Conservation (phyloP, 2,888 invertebrate genomes). For the Microctonus aethiopoides region DNA sequence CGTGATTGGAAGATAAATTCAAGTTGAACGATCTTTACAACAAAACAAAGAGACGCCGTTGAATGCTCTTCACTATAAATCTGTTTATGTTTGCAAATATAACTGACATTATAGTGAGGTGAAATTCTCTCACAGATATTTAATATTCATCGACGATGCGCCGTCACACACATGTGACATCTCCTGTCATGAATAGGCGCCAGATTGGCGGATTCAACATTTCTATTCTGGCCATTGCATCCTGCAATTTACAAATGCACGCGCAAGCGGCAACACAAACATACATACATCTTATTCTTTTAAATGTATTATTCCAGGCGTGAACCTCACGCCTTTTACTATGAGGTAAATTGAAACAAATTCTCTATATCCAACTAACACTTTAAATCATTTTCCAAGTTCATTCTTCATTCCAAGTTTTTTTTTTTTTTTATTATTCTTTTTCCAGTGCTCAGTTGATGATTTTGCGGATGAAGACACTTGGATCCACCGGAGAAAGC, state of each 20-base stretch:
- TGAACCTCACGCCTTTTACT: neutral
- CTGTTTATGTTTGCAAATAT: neutral
- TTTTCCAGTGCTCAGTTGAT: neutral
- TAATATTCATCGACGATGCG: constrained; percentile 51
- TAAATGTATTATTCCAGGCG: constrained; percentile 52
- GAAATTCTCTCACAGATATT: constrained; percentile 22
- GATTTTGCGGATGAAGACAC: constrained; percentile 21
- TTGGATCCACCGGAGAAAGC: neutral
- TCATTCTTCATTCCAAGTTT: neutral
- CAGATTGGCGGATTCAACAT: constrained; percentile 46
- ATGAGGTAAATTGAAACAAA: constrained; percentile 14
- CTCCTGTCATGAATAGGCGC: constrained; percentile 48
- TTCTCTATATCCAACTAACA: neutral
- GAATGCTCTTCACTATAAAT: constrained; percentile 5
- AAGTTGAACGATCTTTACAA: neutral
- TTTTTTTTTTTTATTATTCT: neutral
- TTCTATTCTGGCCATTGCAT: constrained; percentile 23
- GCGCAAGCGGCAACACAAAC: neutral
- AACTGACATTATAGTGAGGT: constrained; percentile 16
- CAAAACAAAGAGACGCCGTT: neutral
- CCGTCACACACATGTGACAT: constrained; percentile 46
- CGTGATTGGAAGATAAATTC: constrained; percentile 3
- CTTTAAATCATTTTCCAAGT: neutral
- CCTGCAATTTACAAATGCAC: constrained; percentile 4
- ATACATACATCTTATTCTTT: constrained; percentile 17